These are phyloP conservation scores for Synanthedon formicaeformis DNA, from an alignment of 2,888 invertebrate species.

Conservation along the genomic window DNA sequence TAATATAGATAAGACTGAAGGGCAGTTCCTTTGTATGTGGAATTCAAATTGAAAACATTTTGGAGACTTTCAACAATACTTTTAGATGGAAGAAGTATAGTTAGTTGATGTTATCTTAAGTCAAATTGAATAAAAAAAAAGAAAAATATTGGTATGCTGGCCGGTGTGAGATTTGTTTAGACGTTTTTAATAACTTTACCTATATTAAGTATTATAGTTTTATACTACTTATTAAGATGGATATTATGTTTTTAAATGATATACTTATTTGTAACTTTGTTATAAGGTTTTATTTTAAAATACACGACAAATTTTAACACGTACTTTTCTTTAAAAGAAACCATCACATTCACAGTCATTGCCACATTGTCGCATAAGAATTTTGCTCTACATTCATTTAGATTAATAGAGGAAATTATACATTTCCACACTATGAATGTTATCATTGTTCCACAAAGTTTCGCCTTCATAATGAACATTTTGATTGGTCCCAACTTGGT, in stretches of 20 bases:
- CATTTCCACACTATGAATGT: slow-evolving; percentile 52
- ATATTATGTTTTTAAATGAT: not conserved
- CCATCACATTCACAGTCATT: not conserved
- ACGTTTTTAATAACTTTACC: too few species aligned
- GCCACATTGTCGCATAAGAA: too few species aligned
- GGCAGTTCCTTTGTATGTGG: too few species aligned
- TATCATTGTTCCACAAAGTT: slow-evolving; percentile 52
- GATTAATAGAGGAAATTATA: slow-evolving; percentile 41
- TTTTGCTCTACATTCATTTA: too few species aligned
- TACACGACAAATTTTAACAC: not conserved
- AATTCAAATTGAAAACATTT: too few species aligned
- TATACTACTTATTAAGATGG: not conserved
- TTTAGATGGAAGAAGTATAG: too few species aligned
- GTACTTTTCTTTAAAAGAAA: not conserved
- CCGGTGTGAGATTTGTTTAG: too few species aligned
- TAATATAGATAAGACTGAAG: slow-evolving; percentile 22
- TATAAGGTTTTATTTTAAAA: not conserved
- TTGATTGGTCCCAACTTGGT: slow-evolving; percentile 2
- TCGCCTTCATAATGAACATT: slow-evolving; percentile 29
- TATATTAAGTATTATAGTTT: too few species aligned
- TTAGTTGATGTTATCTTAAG: too few species aligned
- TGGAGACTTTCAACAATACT: too few species aligned
- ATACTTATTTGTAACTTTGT: not conserved
- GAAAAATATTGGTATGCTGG: too few species aligned
- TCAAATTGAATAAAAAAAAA: too few species aligned